Evolutionary conservation across 2,113 vertebrate species (phyloP).

Genomic region (Hydrolagus affinis): DNA sequence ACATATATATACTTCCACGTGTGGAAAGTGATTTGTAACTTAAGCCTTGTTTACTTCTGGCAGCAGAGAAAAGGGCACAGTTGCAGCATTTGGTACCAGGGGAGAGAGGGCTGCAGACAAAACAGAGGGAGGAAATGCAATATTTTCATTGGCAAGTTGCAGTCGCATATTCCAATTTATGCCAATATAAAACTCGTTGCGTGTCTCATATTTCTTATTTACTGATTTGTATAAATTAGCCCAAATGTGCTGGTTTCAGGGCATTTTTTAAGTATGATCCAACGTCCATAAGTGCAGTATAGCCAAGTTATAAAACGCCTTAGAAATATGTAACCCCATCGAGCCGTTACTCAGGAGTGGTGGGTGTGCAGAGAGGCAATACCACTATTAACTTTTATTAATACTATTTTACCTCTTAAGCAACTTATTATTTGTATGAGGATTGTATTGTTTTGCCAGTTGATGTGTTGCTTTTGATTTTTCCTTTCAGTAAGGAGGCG

Average conservation of each 20-base stretch:
- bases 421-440: neutral
- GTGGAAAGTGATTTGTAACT: neutral
- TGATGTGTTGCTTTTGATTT: neutral
- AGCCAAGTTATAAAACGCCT: neutral
- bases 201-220: neutral
- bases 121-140: neutral
- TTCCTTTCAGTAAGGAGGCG: neutral
- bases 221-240: neutral
- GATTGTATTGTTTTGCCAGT: neutral
- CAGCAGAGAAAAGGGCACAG: neutral
- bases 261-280: neutral
- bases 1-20: neutral
- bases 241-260: neutral
- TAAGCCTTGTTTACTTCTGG: neutral
- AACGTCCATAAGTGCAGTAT: neutral
- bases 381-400: neutral
- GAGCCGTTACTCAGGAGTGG: neutral
- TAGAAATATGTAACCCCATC: neutral
- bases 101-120: neutral
- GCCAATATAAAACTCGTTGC: neutral
- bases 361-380: neutral
- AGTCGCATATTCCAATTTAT: neutral
- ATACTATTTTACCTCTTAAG: slow-evolving; percentile 2
- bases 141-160: neutral
- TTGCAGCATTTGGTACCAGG: neutral